phyloP scores from a whole-genome alignment of 2,888 invertebrate genomes.

The Drosophila fungiperda region DNA sequence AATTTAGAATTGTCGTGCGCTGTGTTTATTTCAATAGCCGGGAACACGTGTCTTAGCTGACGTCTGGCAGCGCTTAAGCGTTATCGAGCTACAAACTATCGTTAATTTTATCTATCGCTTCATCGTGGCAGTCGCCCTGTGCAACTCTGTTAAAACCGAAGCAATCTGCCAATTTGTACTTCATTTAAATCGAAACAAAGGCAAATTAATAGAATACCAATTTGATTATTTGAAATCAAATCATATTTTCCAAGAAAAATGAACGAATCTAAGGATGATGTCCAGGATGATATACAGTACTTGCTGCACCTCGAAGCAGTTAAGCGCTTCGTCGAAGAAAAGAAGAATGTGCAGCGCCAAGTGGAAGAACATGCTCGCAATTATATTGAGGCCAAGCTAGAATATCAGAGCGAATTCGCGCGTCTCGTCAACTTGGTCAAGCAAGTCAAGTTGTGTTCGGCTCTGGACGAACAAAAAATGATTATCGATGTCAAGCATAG shows the following conservation, averaged over 20 bases:
- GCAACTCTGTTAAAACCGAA: neutral
- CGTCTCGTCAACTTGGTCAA: constrained; percentile 61
- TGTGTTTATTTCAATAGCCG: constrained; percentile 52
- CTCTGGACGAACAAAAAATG: constrained; percentile 32
- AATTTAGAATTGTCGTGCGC: constrained; percentile 3
- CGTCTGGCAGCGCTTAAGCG: constrained; percentile 29
- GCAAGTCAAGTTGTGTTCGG: constrained; percentile 47
- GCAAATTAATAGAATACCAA: neutral
- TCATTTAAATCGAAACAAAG: constrained; percentile 21
- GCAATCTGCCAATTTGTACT: neutral
- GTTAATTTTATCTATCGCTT: constrained; percentile 9
- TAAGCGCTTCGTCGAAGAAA: constrained; percentile 75
- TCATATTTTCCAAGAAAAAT: constrained; percentile 21
- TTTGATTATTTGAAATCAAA: neutral
- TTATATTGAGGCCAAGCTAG: constrained; percentile 67
- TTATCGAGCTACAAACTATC: neutral
- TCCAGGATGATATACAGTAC: constrained; percentile 72
- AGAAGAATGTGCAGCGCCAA: constrained; percentile 64
- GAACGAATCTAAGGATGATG: constrained; percentile 10
- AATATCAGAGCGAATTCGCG: constrained; percentile 65
- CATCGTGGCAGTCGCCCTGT: neutral
- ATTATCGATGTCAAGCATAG: constrained; percentile 33
- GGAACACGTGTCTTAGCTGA: constrained; percentile 58
- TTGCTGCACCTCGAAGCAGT: constrained; percentile 77
- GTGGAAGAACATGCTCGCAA: constrained; percentile 74